Evolutionary conservation across 2,797 vertebrate genomes (phyloP).

Genomic region (Ficedula albicollis): DNA sequence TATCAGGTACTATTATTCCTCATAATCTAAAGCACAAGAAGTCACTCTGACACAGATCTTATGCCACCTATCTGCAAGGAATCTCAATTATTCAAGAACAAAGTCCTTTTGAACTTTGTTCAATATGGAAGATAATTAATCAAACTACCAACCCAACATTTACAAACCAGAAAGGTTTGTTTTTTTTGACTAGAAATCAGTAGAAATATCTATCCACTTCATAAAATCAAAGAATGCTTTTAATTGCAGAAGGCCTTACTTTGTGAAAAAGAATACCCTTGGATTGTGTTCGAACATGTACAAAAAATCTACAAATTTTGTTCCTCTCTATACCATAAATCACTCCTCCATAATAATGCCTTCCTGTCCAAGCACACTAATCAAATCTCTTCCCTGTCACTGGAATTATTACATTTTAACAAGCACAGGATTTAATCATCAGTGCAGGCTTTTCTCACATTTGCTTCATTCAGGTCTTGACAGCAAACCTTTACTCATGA

Average conservation of each 20-base stretch:
- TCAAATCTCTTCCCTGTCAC: constrained; percentile 58
- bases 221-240: background rate
- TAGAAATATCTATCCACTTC: background rate
- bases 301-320: background rate
- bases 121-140: background rate
- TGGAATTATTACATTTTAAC: constrained; percentile 68
- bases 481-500: constrained; percentile 35
- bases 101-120: background rate
- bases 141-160: background rate
- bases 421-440: constrained; percentile 60
- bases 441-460: background rate
- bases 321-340: constrained; percentile 15
- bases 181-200: background rate
- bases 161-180: background rate
- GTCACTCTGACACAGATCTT: background rate
- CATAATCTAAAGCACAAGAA: background rate
- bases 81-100: background rate
- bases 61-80: background rate
- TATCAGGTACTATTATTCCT: background rate
- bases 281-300: background rate
- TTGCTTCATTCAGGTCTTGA: constrained; percentile 33
- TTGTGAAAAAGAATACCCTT: background rate
- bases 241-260: background rate
- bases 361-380: constrained; percentile 61
- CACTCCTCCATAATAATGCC: constrained; percentile 33